Conservation (phyloP, 2,797 vertebrate genomes). For the Acipenser oxyrinchus region DNA sequence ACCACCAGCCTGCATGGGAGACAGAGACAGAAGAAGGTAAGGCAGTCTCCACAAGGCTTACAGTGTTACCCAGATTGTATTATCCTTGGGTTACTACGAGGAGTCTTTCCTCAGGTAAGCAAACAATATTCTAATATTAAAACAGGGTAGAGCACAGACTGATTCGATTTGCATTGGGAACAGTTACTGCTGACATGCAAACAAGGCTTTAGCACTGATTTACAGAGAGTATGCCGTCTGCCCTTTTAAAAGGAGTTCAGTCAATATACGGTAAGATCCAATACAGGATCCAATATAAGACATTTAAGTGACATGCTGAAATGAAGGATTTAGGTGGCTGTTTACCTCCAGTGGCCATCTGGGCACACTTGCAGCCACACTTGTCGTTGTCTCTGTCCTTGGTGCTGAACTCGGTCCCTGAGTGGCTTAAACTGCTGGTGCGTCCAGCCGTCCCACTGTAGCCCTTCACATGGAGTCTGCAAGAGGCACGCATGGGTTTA, state of each 20-base stretch:
- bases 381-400: constrained; percentile 66
- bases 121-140: too few species aligned
- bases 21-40: not conserved
- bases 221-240: too few species aligned
- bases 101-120: too few species aligned
- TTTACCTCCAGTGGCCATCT: constrained; percentile 65
- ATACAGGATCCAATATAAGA: too few species aligned
- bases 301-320: too few species aligned
- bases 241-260: too few species aligned
- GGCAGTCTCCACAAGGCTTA: not conserved
- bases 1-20: constrained; percentile 60
- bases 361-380: constrained; percentile 63
- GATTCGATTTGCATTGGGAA: too few species aligned
- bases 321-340: not conserved
- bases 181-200: too few species aligned
- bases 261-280: too few species aligned
- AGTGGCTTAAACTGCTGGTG: constrained; percentile 61
- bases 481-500: not conserved
- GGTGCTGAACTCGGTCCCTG: constrained; percentile 69
- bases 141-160: too few species aligned
- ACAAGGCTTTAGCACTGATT: too few species aligned
- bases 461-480: constrained; percentile 50
- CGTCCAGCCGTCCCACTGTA: constrained; percentile 64
- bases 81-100: too few species aligned
- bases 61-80: not conserved